phyloP scores from a whole-genome alignment of 2,113 vertebrate genomes.

The Ameiurus melas region DNA sequence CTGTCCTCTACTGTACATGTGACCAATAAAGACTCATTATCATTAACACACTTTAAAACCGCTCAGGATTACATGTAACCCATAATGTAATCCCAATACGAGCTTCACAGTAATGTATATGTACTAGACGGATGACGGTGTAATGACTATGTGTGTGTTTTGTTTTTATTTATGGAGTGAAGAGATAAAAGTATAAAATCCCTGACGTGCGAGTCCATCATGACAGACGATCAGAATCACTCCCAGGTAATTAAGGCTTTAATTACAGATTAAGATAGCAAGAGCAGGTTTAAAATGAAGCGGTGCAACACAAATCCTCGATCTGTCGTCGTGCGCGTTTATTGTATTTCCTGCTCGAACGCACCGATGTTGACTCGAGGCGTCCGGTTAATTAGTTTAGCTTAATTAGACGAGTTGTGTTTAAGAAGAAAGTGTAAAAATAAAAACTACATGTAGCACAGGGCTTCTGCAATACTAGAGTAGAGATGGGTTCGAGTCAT shows the following conservation, averaged over 20 bases:
- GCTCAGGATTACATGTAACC: not conserved
- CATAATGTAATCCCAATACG: no score
- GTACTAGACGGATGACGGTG: no score
- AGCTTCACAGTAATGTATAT: no score
- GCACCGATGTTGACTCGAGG: not conserved
- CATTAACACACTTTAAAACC: not conserved
- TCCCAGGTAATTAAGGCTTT: not conserved
- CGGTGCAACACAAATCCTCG: not conserved
- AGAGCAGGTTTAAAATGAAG: not conserved
- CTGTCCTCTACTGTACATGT: no score
- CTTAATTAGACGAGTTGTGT: not conserved
- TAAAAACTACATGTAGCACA: not conserved
- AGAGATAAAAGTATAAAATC: not conserved
- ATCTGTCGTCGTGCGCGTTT: not conserved
- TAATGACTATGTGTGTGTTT: no score
- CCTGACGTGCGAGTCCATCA: not conserved
- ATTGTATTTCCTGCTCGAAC: not conserved
- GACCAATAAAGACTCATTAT: no score
- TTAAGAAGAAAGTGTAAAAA: not conserved
- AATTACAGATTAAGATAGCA: not conserved
- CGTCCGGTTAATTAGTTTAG: not conserved
- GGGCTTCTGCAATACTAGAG: not conserved
- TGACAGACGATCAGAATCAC: not conserved
- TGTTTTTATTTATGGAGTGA: no score
- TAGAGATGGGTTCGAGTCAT: constrained; percentile 43